These are phyloP conservation scores for Zosterops borbonicus DNA, from an alignment of 2,113 vertebrate genomes.

Conservation along the genomic window DNA sequence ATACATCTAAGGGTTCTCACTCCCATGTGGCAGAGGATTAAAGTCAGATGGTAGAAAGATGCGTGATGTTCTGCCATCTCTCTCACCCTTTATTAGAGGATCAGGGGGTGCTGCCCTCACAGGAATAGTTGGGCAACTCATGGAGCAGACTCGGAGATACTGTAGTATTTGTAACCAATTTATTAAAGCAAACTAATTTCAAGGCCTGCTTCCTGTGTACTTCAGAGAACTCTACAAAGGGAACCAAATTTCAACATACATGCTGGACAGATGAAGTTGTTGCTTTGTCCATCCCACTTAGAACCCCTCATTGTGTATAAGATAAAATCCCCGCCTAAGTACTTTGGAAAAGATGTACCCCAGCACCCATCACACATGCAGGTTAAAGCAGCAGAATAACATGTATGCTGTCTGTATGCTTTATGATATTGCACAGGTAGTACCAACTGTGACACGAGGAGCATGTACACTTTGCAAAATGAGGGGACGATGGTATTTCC, in stretches of 20 bases:
- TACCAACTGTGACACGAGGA: neutral
- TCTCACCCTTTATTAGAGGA: neutral
- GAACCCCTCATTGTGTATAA: neutral
- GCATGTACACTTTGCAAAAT: rapidly evolving
- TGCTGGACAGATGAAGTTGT: neutral
- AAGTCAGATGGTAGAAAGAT: conserved; percentile 14
- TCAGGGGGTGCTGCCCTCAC: neutral
- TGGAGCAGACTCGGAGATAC: neutral
- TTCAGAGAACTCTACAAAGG: neutral
- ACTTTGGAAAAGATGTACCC: neutral
- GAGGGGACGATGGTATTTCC: neutral
- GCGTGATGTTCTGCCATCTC: neutral
- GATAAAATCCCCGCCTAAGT: neutral
- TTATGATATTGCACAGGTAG: neutral
- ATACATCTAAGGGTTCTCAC: neutral
- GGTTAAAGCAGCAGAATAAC: neutral
- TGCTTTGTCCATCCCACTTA: neutral
- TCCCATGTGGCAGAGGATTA: neutral
- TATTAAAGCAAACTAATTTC: neutral
- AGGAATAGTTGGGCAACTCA: neutral
- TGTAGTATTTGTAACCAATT: neutral
- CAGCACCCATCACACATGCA: neutral
- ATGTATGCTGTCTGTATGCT: neutral
- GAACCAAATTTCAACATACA: neutral
- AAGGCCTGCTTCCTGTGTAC: neutral